phyloP scores from a whole-genome alignment of 2,113 vertebrate species.

The Sceloporus undulatus region DNA sequence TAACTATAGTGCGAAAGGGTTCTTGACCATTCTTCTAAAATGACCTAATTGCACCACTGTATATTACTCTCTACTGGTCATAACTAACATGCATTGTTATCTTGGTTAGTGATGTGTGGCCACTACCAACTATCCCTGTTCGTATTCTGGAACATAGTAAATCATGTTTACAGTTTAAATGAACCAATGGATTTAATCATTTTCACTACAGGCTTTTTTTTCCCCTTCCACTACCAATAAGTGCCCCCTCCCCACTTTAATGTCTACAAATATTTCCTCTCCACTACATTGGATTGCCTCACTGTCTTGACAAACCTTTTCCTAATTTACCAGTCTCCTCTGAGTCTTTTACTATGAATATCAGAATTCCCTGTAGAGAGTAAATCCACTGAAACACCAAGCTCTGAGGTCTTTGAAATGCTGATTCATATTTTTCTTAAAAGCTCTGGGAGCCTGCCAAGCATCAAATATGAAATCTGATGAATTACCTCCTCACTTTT shows the following conservation, averaged over 20 bases:
- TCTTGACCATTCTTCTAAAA: no score
- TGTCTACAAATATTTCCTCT: constrained; percentile 21
- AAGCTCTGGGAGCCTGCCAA: constrained; percentile 10
- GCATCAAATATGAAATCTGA: neutral
- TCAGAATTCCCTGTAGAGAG: constrained; percentile 18
- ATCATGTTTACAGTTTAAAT: neutral
- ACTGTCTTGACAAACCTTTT: accelerated
- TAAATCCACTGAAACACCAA: neutral
- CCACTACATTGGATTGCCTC: neutral
- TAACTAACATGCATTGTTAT: neutral
- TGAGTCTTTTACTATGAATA: neutral
- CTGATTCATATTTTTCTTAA: constrained; percentile 26
- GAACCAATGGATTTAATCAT: neutral
- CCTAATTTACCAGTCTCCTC: constrained; percentile 26
- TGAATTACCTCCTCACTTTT: constrained; percentile 17
- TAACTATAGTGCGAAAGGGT: no score
- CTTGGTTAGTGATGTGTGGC: neutral
- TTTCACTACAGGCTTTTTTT: neutral
- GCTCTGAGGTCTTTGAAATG: constrained; percentile 6
- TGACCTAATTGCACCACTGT: neutral
- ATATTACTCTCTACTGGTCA: neutral
- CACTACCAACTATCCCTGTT: neutral
- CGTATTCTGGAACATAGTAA: neutral
- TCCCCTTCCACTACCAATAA: neutral
- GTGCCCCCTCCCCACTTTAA: neutral